Evolutionary conservation across 2,888 invertebrate genomes (phyloP).

Genomic region (Sphaerophoria taeniata): DNA sequence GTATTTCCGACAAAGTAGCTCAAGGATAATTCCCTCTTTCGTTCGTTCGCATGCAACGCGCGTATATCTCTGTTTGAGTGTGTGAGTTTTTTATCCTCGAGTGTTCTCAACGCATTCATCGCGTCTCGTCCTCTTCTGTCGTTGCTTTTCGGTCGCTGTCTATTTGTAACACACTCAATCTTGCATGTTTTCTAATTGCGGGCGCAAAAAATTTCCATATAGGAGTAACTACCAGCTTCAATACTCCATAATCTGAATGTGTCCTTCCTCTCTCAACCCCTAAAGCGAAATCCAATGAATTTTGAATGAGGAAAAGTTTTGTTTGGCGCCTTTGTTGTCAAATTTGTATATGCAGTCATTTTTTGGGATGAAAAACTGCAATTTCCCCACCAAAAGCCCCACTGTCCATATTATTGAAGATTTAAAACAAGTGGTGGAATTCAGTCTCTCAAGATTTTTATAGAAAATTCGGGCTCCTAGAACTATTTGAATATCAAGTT

Average conservation of each 20-base stretch:
- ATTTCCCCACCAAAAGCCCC: too few relatives aligned
- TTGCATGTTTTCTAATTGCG: constrained; percentile 62
- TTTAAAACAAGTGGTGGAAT: too few relatives aligned
- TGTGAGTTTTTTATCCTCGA: constrained; percentile 26
- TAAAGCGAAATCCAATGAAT: constrained; percentile 44
- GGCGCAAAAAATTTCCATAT: constrained; percentile 33
- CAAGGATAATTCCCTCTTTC: constrained; percentile 25
- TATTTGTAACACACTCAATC: constrained; percentile 38
- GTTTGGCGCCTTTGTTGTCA: neutral
- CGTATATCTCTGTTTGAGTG: constrained; percentile 16
- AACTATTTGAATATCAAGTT: neutral
- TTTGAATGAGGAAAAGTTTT: constrained; percentile 36
- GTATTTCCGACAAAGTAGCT: constrained; percentile 42
- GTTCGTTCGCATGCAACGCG: neutral
- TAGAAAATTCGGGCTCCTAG: too few relatives aligned
- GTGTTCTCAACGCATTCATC: constrained; percentile 27
- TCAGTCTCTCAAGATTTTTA: too few relatives aligned
- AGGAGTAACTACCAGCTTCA: constrained; percentile 13
- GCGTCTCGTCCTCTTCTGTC: constrained; percentile 6
- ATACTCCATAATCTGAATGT: constrained; percentile 7
- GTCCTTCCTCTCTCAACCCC: neutral
- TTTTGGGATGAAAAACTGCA: neutral
- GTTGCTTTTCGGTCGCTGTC: neutral
- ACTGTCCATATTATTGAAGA: too few relatives aligned
- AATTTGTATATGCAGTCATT: neutral